Evolutionary conservation across 2,797 vertebrate species (phyloP), one percentile per base, ranked within the genome.

Genomic region (Halcyon chelicuti): DNA sequence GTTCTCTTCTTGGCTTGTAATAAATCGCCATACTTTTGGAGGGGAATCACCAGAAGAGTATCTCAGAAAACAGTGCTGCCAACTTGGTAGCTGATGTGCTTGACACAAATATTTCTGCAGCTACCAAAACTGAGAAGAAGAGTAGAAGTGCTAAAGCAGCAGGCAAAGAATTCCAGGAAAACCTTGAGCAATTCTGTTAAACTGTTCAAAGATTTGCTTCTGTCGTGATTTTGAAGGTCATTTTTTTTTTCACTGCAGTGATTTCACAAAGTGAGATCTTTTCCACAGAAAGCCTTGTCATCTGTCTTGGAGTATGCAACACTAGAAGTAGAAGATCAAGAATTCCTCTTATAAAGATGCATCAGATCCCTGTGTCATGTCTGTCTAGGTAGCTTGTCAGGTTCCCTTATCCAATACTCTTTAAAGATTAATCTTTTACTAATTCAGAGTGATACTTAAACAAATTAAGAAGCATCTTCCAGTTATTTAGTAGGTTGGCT

Each of bases 61-160:
- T 75, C 85, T 86, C 73, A 67, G 66, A 22, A 91, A 86, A 91
- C 37, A 58, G 22, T 20, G 5, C 37, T 93, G 55, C 23, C 88
- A 88, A 20, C 23, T 81, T 19, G 0, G 60, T 82, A 90, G 67
- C 13, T 90, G 40, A 79, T 71, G 33, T 54, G 44, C 37, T 88
- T 73, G 21, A 76, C 78, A 71, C 60, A 79, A 94, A n/a, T 44
- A 74, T 79, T 86, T 86, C 80, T 67, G 57, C 35, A 61, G 31
- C 49, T 86, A 87, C 29, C 52, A 78, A 74, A 75, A 39, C 20
- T 78, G 73, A 14, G n/a, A 81, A 61, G 74, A 68, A 58, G 28
- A 82, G 19, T 51, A 10, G 2, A 3, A 86, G 14, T 11, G 21
- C 9, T 52, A 63, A 84, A 72, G 29, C 39, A 84, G 12, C 7